phyloP scores from a whole-genome alignment of 2,888 invertebrate species.

The Lithophane leautieri region DNA sequence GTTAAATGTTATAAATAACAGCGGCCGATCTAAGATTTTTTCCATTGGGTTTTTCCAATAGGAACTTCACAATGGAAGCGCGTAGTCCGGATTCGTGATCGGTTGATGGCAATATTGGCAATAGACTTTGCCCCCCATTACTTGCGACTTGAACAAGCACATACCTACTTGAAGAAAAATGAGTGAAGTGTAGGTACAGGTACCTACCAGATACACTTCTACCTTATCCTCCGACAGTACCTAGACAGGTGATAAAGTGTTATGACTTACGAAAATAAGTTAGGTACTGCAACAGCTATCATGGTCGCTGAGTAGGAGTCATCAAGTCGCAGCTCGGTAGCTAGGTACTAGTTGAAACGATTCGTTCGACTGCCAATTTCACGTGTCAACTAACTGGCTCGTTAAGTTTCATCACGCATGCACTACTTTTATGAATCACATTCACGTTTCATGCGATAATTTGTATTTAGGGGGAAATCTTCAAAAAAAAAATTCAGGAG shows the following conservation, averaged over 20 bases:
- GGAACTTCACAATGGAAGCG: not conserved
- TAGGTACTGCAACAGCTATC: not conserved
- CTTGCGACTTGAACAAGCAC: not conserved
- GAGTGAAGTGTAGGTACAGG: not conserved
- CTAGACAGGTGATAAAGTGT: not conserved
- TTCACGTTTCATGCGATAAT: constrained; percentile 15
- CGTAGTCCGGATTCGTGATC: no score
- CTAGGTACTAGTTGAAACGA: not conserved
- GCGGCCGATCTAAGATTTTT: not conserved
- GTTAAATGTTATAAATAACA: not conserved
- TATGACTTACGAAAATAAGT: not conserved
- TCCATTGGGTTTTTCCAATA: constrained; percentile 1
- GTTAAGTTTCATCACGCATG: constrained; percentile 14
- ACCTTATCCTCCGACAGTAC: not conserved
- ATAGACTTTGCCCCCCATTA: not conserved
- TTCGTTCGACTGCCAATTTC: not conserved
- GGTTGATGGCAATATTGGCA: not conserved
- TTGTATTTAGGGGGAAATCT: not conserved
- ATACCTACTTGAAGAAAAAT: not conserved
- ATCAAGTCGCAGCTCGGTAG: not conserved
- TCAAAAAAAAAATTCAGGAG: not conserved
- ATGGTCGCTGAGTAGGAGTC: not conserved
- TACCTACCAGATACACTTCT: not conserved
- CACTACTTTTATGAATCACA: constrained; percentile 22
- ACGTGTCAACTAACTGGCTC: not conserved